Evolutionary conservation across 2,888 invertebrate species (phyloP), one percentile per base, ranked within the genome.

Genomic region (Serrognathus titanus): DNA sequence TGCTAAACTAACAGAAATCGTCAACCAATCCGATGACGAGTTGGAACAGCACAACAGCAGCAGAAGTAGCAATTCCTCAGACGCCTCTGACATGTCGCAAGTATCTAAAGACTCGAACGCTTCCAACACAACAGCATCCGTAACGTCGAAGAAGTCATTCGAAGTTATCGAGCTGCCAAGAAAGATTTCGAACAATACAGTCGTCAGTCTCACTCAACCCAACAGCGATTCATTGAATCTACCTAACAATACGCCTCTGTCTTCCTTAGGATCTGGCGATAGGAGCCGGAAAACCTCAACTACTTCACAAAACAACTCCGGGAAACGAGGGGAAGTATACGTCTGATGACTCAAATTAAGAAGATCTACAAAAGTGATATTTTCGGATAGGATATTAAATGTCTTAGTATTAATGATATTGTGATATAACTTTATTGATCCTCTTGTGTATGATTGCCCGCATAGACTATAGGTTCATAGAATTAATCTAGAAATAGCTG

Each of bases 281-380:
- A 69, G 56, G 63, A 75, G 66, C 52, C 75, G 83, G 60, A 82
- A 83, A 63, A 78, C 81, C 4, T 77, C 77, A 5, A 66, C 70
- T 6, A 71, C 75, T 40, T 76, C 80, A 36, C 76, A 81, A 62
- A 77, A 73, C 9, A 74, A 75, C 2, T 74, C 75, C 45, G 58
- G 55, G 7, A 82, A 83, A 63, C 71, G 83, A 41, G 79, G 81
- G 8, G 83, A 83, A 66, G 83, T 83, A 51, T 83, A 83, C 68
- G 83, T 83, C 55, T 83, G 74, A 80, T 59, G 37, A 7, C n/a
- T 39, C 13, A 16, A 16, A 38, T 9, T 8, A 31, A 31, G 24
- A 31, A 31, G 24, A 31, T 31, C 24, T 31, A 31, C 4, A 31
- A 31, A 31, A 31, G 24, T 31, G 24, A 31, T 31, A 31, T 31